Percentiles rank a stretch among this genome's conserved stretches.
Evolutionary conservation across 2,797 vertebrate genomes (phyloP).

Genomic region (Agapornis canus): DNA sequence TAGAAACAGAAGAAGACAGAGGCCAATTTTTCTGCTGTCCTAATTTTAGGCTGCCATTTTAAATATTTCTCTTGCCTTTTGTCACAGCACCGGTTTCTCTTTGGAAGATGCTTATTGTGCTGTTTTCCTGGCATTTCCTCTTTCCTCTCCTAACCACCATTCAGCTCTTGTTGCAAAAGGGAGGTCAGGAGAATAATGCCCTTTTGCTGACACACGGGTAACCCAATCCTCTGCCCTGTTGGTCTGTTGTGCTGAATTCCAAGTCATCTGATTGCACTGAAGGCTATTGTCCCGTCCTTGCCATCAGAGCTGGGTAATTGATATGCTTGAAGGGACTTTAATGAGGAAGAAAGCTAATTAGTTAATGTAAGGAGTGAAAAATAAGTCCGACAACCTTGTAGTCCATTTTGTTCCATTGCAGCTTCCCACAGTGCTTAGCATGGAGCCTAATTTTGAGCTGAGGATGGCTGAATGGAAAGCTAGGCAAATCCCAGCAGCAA

Average conservation of each 20-base stretch:
- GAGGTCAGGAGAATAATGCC: constrained; percentile 49
- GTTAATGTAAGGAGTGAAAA: constrained; percentile 69
- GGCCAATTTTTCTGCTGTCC: not conserved
- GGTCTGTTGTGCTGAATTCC: constrained; percentile 54
- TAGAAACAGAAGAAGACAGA: not conserved
- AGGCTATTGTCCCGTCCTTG: constrained; percentile 46
- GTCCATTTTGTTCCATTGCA: constrained; percentile 36
- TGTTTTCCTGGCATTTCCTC: not conserved
- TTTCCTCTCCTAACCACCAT: constrained; percentile 3
- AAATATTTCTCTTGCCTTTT: not conserved
- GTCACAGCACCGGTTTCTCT: not conserved
- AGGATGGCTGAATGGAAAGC: not conserved
- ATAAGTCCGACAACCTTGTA: constrained; percentile 52
- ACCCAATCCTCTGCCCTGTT: constrained; percentile 50
- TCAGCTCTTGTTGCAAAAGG: constrained; percentile 32
- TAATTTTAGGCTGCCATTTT: not conserved
- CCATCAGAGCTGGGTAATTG: constrained; percentile 59
- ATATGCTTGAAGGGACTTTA: constrained; percentile 68
- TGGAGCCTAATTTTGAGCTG: not conserved
- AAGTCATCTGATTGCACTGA: constrained; percentile 22
- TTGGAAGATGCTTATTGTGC: constrained; percentile 28
- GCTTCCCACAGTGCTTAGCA: constrained; percentile 45
- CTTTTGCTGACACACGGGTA: constrained; percentile 50
- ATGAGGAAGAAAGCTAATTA: constrained; percentile 72
- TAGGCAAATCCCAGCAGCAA: not conserved